A percentile compares a stretch with the other conserved stretches of the same genome.
Conservation (phyloP, 2,113 vertebrate genomes). For the Cathartes aura region DNA sequence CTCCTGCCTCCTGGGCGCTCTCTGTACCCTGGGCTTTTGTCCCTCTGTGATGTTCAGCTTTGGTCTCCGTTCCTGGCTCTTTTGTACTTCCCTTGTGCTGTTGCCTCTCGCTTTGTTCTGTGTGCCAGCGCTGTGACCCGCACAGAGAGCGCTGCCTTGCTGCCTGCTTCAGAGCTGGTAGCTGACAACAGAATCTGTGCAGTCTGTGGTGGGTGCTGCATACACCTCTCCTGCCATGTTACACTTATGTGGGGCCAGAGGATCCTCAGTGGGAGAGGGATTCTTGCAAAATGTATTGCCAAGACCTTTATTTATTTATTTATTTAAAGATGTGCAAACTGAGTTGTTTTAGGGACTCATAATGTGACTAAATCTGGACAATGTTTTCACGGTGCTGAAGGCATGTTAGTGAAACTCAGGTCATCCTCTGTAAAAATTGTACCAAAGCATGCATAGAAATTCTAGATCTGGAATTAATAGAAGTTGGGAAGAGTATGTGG, state of each 20-base stretch:
- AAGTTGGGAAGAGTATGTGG: not conserved
- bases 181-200: not conserved
- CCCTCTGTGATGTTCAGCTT: not conserved
- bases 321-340: not conserved
- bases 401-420: not conserved
- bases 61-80: not conserved
- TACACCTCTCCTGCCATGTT: not conserved
- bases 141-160: not conserved
- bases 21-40: not conserved
- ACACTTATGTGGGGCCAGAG: fast-evolving
- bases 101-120: not conserved
- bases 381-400: not conserved
- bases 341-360: not conserved
- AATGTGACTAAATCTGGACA: not conserved
- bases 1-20: not conserved
- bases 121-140: not conserved
- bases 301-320: not conserved
- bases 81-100: not conserved
- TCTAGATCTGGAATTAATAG: not conserved
- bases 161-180: not conserved
- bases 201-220: not conserved
- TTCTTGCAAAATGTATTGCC: not conserved
- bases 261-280: not conserved
- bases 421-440: not conserved
- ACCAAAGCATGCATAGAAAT: not conserved